Evolutionary conservation across 1,140 invertebrate genomes (phyloP).

Genomic region (Hycleus phaleratus): DNA sequence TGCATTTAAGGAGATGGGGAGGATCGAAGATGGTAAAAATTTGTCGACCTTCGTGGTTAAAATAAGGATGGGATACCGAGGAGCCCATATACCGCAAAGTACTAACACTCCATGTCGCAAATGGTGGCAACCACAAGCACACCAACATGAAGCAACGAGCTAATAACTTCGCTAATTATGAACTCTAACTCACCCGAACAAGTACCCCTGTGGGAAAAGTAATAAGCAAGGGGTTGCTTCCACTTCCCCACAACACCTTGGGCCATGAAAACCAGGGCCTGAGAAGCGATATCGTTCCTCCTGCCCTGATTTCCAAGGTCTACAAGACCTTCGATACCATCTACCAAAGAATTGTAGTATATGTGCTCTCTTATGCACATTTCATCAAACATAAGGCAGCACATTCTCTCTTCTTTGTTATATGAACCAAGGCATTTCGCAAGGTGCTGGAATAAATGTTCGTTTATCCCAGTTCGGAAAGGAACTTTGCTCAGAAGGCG

Average conservation of each 20-base stretch:
- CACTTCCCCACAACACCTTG: background rate
- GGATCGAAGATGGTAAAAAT: background rate
- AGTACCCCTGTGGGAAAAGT: background rate
- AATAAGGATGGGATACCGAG: no score
- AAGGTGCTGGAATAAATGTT: slow-evolving; percentile 6
- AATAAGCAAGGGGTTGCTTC: slow-evolving; percentile 6
- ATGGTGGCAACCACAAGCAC: no score
- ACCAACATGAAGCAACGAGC: no score
- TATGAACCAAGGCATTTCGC: background rate
- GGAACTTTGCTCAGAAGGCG: slow-evolving; percentile 3
- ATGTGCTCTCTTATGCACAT: slow-evolving; percentile 5
- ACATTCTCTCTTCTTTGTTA: background rate
- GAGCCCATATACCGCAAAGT: no score
- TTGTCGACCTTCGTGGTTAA: background rate
- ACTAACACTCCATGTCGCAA: no score
- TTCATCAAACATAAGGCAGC: slow-evolving; percentile 13
- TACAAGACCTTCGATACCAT: background rate
- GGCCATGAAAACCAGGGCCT: slow-evolving; percentile 10
- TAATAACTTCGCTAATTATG: background rate
- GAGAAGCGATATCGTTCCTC: background rate
- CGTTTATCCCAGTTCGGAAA: slow-evolving; percentile 15
- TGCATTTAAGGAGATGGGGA: background rate
- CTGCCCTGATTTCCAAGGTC: no score
- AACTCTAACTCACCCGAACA: background rate
- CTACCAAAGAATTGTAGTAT: slow-evolving; percentile 3